Evolutionary conservation across 2,888 invertebrate species (phyloP), one percentile per base, ranked within the genome.

Genomic region (Argynnis bischoffii): DNA sequence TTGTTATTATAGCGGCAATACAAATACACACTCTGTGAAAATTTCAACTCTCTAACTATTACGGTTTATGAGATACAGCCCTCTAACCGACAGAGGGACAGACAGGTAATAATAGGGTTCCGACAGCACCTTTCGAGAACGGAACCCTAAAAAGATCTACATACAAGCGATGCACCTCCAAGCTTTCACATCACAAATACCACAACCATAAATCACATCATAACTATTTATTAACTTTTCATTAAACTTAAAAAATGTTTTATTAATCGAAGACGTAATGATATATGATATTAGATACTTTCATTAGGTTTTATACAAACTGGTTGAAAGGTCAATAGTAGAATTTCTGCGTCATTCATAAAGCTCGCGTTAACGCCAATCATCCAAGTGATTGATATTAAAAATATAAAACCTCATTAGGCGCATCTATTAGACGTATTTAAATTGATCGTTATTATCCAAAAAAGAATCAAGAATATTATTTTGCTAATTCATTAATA

Each of bases 381-480:
- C 86, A 85, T 72, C 67, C 67, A 67, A 65, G 81, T 86, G 86
- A 87, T 87, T 87, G 81, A 87, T 86, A 81, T 59, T 69, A 66
- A 60, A 66, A 70, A 16, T 14, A 41, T 55, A 54, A 61, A 51
- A 66, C 72, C 73, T 75, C 75, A 75, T 76, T 76, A 75, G 64
- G 69, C 47, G 48, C 47, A 57, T 54, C 48, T 46, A 53, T 67
- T 48, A 16, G 18, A 21, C 46, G 63, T 63, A 46, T 67, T 60
- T 41, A 41, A 41, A 41, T 41, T 41, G 35, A 41, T 41, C 35
- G 35, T 41, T 11, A 11, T 41, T 11, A 41, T 41, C 11, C 35
- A 41, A 8, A 41, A 41, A 11, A 8, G 11, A 11, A 8, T 41
- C 35, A 41, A 41, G 2, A 41, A 41, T 41, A 11, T 8, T 41